Evolutionary conservation across 2,113 vertebrate genomes (phyloP).

Genomic region (Struthidea cinerea): DNA sequence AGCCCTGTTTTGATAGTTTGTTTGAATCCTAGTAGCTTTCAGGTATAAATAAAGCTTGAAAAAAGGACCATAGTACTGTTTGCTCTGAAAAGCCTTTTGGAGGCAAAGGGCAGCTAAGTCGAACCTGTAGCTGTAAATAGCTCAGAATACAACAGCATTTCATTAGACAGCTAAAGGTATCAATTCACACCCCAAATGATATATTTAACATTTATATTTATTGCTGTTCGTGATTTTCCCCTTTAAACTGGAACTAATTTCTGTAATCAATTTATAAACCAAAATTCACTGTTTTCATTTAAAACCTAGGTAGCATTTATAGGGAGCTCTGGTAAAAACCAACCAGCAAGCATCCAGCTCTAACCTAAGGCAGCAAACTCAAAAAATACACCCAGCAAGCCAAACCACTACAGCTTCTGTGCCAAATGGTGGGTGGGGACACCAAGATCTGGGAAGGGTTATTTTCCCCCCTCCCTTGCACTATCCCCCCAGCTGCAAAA

Average conservation of each 20-base stretch:
- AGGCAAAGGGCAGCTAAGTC: neutral
- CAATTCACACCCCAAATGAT: neutral
- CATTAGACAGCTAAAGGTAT: neutral
- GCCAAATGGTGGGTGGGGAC: conserved; percentile 10
- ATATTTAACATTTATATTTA: conserved; percentile 15
- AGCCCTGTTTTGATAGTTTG: neutral
- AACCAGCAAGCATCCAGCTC: neutral
- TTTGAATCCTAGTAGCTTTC: neutral
- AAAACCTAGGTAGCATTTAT: conserved; percentile 13
- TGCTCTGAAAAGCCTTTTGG: neutral
- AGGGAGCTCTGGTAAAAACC: conserved; percentile 16
- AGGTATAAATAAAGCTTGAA: neutral
- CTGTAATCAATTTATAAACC: conserved; percentile 23
- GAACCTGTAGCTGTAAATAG: neutral
- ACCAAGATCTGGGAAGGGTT: neutral
- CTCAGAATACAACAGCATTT: neutral
- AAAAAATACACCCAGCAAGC: conserved; percentile 17
- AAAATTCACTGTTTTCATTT: conserved; percentile 18
- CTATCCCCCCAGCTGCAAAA: neutral
- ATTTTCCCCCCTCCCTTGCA: neutral
- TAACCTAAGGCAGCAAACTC: conserved; percentile 9
- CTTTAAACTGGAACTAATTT: conserved; percentile 14
- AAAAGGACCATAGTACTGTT: neutral
- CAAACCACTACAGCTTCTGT: conserved; percentile 5
- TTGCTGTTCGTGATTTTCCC: neutral